Base-by-base conservation (phyloP, 35 echinoderm and acorn worm genomes). In the Stichopus chloronotus region DNA sequence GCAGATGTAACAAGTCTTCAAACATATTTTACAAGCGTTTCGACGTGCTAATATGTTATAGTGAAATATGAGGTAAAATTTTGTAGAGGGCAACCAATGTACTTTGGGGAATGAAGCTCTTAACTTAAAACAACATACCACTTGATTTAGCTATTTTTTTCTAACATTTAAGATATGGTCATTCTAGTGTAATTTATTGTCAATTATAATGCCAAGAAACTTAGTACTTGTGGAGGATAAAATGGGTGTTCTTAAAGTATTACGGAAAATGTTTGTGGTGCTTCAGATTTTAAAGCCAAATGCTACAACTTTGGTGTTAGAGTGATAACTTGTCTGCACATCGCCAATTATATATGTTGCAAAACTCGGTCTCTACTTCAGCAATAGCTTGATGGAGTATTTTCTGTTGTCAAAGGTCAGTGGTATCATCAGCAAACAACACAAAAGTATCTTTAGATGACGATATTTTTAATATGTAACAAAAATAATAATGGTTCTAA, bases 131-230 rank as follows among this genome's bases (percentile, higher is more conserved):
- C n/a, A n/a, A n/a, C 11, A n/a, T 71, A 71, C 11, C 10, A 71
- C 63, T 71, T 71, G 63, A 71, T n/a, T 1, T 71, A 71, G 2
- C 63, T 71, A 71, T n/a, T 71, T 71, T 71, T 13, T 71, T 13
- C 63, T 71, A 71, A 71, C 63, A 71, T 71, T 71, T 71, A 71
- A 71, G 63, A 71, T 71, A 71, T 71, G 63, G n/a, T 71, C 4
- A 43, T 43, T 43, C 30, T 3, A 43, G 30, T 43, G 10, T 71
- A 71, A 71, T 71, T 71, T 71, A 71, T 71, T 71, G 1, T 71
- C 63, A 71, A 71, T 71, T 1, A 71, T 71, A 71, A 4, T 71
- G 10, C 10, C 63, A n/a, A 71, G 63, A 71, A 71, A 4, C n/a
- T 13, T n/a, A 43, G 30, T 43, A 43, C 30, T 43, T 43, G 30